A percentile compares a stretch with the other conserved stretches of the same genome.
phyloP scores from a whole-genome alignment of 2,888 invertebrate genomes.

The Lucinisca nassula region DNA sequence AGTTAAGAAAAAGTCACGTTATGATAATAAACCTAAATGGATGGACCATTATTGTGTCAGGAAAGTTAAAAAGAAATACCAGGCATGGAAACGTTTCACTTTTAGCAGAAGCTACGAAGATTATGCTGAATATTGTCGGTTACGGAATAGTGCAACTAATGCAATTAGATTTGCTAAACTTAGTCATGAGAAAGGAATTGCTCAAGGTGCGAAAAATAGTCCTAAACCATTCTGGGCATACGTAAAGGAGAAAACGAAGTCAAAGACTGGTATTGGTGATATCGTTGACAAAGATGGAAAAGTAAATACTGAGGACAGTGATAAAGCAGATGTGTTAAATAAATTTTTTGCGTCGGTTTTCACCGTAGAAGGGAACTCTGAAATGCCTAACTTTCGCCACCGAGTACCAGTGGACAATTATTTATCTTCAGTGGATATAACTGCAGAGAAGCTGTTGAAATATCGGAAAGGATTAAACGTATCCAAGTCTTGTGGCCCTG shows the following conservation, averaged over 20 bases:
- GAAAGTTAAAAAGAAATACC: constrained; percentile 39
- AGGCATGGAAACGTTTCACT: constrained; percentile 41
- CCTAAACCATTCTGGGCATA: constrained; percentile 37
- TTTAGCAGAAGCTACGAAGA: constrained; percentile 25
- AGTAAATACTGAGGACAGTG: constrained; percentile 11
- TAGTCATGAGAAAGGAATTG: background rate
- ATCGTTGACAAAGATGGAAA: constrained; percentile 17
- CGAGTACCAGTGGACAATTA: background rate
- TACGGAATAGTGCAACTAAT: constrained; percentile 23
- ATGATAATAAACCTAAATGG: constrained; percentile 8
- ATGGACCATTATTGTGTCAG: constrained; percentile 4
- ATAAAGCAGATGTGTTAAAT: constrained; percentile 22
- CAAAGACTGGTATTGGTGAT: constrained; percentile 24
- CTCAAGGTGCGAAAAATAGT: background rate
- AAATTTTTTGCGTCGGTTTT: constrained; percentile 18
- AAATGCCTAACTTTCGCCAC: constrained; percentile 17
- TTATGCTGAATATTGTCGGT: background rate
- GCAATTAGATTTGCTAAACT: constrained; percentile 6
- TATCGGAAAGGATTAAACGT: background rate
- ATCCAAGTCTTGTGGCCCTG: constrained; percentile 22
- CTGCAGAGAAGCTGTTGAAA: background rate
- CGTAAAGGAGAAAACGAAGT: constrained; percentile 31
- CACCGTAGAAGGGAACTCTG: constrained; percentile 1
- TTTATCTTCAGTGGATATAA: background rate
- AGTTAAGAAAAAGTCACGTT: background rate